Evolutionary conservation across 2,113 vertebrate species (phyloP).

Genomic region (Aptenodytes patagonicus): DNA sequence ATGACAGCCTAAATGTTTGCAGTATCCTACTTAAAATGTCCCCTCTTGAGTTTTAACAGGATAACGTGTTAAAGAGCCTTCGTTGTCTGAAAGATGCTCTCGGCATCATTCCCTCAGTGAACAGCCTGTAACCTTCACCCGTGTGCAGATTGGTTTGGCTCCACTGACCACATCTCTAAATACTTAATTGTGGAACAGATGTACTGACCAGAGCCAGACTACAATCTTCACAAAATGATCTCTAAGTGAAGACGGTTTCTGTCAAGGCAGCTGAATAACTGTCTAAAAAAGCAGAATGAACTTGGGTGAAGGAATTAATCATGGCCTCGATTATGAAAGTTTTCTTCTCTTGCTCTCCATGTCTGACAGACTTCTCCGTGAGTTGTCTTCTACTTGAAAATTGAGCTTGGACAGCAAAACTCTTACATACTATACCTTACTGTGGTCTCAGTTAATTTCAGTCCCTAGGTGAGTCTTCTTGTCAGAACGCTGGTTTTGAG

Average conservation of each 20-base stretch:
- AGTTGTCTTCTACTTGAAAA: neutral
- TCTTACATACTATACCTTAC: fast-evolving
- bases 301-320: neutral
- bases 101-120: neutral
- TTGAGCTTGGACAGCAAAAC: neutral
- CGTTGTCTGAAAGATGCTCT: neutral
- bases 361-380: neutral
- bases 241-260: neutral
- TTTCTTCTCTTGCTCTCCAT: neutral
- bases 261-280: neutral
- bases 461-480: neutral
- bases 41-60: neutral
- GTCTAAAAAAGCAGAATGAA: neutral
- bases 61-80: neutral
- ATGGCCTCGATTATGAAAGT: neutral
- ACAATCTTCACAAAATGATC: neutral
- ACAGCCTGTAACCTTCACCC: neutral
- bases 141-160: neutral
- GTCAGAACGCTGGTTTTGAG: neutral
- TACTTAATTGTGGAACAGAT: neutral
- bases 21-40: neutral
- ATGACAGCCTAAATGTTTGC: neutral
- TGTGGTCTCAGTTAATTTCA: neutral
- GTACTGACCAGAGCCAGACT: neutral
- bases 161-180: neutral